Evolutionary conservation across 2,797 vertebrate genomes (phyloP).

Genomic region (Limnodromus scolopaceus): DNA sequence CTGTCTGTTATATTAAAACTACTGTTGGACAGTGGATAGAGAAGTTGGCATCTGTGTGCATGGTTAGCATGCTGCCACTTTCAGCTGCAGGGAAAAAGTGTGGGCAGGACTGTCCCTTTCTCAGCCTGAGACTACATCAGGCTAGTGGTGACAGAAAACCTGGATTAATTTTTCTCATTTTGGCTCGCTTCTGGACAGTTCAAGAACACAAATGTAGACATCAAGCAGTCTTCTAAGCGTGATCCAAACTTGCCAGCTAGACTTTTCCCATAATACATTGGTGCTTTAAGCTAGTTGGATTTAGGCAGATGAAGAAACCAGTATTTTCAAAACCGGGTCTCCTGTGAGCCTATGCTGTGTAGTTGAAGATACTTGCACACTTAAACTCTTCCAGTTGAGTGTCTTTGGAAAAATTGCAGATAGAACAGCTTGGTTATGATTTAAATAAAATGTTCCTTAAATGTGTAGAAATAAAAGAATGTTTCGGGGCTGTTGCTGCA

Average conservation of each 20-base stretch:
- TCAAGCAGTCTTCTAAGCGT: not conserved
- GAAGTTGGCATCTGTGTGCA: not conserved
- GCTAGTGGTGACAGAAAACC: not conserved
- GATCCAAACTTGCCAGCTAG: not conserved
- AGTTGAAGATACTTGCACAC: not conserved
- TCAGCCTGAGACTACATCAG: not conserved
- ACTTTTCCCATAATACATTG: not conserved
- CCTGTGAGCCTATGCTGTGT: not conserved
- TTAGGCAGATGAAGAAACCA: not conserved
- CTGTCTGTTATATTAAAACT: not conserved
- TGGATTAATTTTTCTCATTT: not conserved
- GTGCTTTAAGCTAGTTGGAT: not conserved
- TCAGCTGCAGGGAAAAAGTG: fast-evolving
- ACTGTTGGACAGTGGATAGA: not conserved
- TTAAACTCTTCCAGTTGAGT: not conserved
- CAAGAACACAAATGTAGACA: not conserved
- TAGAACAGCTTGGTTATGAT: not conserved
- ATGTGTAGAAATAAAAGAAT: not conserved
- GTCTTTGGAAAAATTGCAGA: not conserved
- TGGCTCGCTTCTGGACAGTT: not conserved
- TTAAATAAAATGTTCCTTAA: not conserved
- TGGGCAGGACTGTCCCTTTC: not conserved
- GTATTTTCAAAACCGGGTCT: not conserved
- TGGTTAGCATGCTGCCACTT: not conserved
- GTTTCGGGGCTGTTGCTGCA: not conserved